These are phyloP conservation scores for Daboia siamensis DNA, from an alignment of 2,113 vertebrate genomes.

Conservation along the genomic window DNA sequence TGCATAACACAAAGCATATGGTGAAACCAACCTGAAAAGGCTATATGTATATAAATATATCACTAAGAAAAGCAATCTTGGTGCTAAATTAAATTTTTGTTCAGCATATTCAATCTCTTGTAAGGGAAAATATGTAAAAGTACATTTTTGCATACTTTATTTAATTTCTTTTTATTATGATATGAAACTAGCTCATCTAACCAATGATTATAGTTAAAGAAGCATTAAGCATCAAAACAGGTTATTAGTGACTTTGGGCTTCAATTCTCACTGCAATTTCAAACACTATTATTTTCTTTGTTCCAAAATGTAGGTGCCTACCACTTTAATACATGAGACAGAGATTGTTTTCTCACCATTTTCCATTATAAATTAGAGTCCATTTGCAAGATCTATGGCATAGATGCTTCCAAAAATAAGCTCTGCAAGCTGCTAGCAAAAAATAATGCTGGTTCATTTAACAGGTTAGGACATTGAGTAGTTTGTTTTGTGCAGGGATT, in stretches of 20 bases:
- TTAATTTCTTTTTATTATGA: slow-evolving; percentile 2
- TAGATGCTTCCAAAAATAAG: neutral
- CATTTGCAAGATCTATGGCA: neutral
- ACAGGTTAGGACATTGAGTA: neutral
- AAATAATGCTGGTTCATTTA: neutral
- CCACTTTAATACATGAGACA: neutral
- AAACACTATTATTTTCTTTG: neutral
- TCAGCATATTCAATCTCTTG: neutral
- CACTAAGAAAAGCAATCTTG: neutral
- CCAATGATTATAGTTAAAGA: neutral
- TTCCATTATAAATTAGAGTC: neutral
- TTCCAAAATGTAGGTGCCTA: neutral
- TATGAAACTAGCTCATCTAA: neutral
- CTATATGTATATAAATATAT: slow-evolving; percentile 33
- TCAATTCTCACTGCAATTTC: neutral
- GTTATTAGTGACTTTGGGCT: neutral
- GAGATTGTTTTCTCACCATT: neutral
- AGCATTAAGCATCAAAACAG: neutral
- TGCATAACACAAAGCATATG: slow-evolving; percentile 34
- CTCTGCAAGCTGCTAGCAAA: neutral
- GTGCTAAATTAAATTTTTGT: slow-evolving; percentile 13
- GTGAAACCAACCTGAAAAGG: slow-evolving; percentile 49
- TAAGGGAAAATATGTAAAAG: neutral
- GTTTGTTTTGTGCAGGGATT: neutral
- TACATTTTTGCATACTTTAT: neutral